Conservation (phyloP, 2,797 vertebrate genomes). For the Pempheris klunzingeri region DNA sequence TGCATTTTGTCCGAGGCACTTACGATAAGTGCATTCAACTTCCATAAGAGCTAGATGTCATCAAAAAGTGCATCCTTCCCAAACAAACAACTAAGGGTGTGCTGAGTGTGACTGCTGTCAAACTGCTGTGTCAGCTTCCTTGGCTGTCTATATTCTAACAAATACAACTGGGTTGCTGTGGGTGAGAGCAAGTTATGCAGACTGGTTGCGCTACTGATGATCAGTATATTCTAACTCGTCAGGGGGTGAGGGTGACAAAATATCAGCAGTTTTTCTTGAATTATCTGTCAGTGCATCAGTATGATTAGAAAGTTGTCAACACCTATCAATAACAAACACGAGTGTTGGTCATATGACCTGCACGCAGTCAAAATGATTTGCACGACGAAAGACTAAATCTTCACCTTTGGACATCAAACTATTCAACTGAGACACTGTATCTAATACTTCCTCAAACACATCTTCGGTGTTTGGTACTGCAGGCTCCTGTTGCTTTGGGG, state of each 20-base stretch:
- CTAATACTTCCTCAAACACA: background rate
- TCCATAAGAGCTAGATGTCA: background rate
- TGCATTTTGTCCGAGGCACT: background rate
- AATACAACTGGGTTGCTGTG: background rate
- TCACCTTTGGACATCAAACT: background rate
- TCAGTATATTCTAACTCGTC: background rate
- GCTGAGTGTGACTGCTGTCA: background rate
- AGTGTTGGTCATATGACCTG: background rate
- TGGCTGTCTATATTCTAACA: background rate
- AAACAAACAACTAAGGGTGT: slow-evolving; percentile 4
- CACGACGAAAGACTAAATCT: background rate
- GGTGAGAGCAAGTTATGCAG: background rate
- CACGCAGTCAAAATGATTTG: no score
- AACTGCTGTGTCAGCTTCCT: background rate
- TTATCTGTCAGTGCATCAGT: background rate
- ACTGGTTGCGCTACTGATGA: background rate
- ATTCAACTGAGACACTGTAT: background rate
- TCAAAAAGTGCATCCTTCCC: background rate
- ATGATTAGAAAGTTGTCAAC: no score
- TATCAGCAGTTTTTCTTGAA: background rate
- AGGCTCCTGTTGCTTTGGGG: background rate
- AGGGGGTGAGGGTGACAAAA: background rate
- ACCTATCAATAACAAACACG: background rate
- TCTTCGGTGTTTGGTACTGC: background rate
- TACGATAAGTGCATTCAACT: background rate